Conservation (phyloP, 2,888 invertebrate species). For the Polymixis lichenea region DNA sequence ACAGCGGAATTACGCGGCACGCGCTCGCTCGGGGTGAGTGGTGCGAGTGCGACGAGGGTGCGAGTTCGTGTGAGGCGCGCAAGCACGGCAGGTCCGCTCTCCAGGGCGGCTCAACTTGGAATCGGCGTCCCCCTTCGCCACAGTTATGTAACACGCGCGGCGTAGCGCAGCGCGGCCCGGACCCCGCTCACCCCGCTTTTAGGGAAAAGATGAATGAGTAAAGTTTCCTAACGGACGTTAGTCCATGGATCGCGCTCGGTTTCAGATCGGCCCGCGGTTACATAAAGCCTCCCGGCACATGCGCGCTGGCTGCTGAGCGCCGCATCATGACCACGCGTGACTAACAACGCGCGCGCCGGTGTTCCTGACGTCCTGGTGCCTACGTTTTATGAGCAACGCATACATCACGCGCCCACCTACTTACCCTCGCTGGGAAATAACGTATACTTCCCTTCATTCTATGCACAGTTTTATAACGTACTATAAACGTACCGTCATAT, state of each 20-base stretch:
- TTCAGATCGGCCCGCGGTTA: slow-evolving; percentile 83
- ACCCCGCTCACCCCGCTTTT: slow-evolving; percentile 85
- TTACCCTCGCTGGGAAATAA: slow-evolving; percentile 13
- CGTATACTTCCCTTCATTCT: slow-evolving; percentile 17
- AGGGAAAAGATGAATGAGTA: slow-evolving; percentile 90
- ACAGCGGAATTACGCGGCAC: slow-evolving; percentile 60
- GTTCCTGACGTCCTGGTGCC: slow-evolving; percentile 12
- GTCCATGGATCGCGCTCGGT: slow-evolving; percentile 84
- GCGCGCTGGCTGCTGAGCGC: slow-evolving; percentile 70
- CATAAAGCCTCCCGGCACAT: slow-evolving; percentile 82
- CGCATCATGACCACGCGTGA: slow-evolving; percentile 60
- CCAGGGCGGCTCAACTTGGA: slow-evolving; percentile 78
- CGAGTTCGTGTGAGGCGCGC: slow-evolving; percentile 65
- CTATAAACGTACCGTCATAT: slow-evolving; percentile 42
- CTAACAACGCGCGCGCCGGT: slow-evolving; percentile 71
- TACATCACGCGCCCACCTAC: slow-evolving; percentile 41
- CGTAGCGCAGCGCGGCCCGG: slow-evolving; percentile 83
- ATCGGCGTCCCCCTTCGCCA: slow-evolving; percentile 77
- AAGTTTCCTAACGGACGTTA: slow-evolving; percentile 88
- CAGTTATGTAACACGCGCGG: slow-evolving; percentile 85
- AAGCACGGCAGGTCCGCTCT: slow-evolving; percentile 73
- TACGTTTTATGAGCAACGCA: slow-evolving; percentile 36
- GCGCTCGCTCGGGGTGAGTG: slow-evolving; percentile 56
- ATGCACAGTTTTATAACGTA: slow-evolving; percentile 41
- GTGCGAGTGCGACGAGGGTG: slow-evolving; percentile 63